Evolutionary conservation across 2,888 invertebrate genomes (phyloP), one percentile per base, ranked within the genome.

Genomic region (Monochamus alternatus): DNA sequence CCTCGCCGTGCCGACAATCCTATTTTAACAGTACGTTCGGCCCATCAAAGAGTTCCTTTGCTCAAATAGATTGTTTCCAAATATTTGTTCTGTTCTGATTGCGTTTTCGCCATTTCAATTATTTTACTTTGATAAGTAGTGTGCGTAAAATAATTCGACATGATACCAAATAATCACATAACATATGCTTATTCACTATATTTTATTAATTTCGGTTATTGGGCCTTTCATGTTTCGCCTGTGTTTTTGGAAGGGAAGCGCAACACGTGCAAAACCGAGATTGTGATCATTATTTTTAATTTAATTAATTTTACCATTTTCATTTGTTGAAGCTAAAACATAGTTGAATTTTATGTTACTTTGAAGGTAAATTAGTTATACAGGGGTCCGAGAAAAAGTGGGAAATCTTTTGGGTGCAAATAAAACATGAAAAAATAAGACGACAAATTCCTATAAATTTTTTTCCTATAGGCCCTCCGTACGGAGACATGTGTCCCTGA

Each of bases 31-130:
- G 55, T 69, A 31, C 51, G 51, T 63, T 52, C 75, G 73, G 58
- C 44, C 44, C 71, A 74, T 78, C 75, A 77, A 75, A 79, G 75
- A 75, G 75, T 79, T 75, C 77, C 79, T 77, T 74, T 77, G 76
- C 74, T 79, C 75, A 72, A 38, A 79, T 77, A 73, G 76, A 77
- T 76, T 72, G 68, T 66, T 72, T 64, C 63, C 70, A 75, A 79
- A 79, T 75, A 76, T 77, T 79, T 74, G 60, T 44, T 47, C 58
- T 74, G 69, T 66, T 44, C 69, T 65, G 72, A 72, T 74, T 72
- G 43, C 71, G 43, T 10, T 66, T 58, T 62, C 55, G 52, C 63
- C 55, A 60, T 67, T 67, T 75, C 60, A 71, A 44, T 71, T 66
- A 71, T 71, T 71, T 67, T 62, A 43, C 70, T 74, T 68, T 71